A percentile compares a stretch with the other conserved stretches of the same genome.
Evolutionary conservation across 2,113 vertebrate genomes (phyloP).

Genomic region (Brienomyrus longianalis): DNA sequence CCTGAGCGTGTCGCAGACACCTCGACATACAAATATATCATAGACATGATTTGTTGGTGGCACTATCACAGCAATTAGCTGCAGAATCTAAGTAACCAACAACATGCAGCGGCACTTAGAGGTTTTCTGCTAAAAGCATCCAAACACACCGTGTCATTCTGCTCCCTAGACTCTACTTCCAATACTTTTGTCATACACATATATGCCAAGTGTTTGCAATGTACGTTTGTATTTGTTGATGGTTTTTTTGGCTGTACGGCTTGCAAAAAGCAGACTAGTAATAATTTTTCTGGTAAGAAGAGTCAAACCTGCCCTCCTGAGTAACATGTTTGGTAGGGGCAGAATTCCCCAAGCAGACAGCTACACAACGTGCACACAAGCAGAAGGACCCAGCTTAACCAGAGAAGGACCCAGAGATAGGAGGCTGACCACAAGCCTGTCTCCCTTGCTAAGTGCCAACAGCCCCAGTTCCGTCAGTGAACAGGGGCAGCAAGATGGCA

Average conservation of each 20-base stretch:
- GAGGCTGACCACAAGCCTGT: constrained; percentile 23
- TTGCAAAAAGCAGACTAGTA: background rate
- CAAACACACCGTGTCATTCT: background rate
- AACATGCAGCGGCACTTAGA: background rate
- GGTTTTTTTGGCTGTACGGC: background rate
- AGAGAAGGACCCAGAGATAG: constrained; percentile 7
- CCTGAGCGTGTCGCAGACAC: background rate
- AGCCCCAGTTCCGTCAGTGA: constrained; percentile 23
- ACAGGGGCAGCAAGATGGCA: background rate
- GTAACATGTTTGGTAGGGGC: background rate
- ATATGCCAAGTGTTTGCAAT: background rate
- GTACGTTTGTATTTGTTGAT: background rate
- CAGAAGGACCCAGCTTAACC: constrained; percentile 6
- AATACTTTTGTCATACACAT: background rate
- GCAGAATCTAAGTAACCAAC: background rate
- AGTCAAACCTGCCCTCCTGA: background rate
- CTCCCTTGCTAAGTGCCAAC: constrained; percentile 36
- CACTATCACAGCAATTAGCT: background rate
- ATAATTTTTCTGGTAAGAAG: background rate
- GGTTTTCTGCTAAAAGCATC: background rate
- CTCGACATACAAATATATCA: background rate
- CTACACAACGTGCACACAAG: constrained; percentile 13
- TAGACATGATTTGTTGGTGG: background rate
- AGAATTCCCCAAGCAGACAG: background rate
- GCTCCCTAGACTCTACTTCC: background rate